Evolutionary conservation across 2,113 vertebrate genomes (phyloP), one percentile per base, ranked within the genome.

Genomic region (Campylomormyrus numenius): DNA sequence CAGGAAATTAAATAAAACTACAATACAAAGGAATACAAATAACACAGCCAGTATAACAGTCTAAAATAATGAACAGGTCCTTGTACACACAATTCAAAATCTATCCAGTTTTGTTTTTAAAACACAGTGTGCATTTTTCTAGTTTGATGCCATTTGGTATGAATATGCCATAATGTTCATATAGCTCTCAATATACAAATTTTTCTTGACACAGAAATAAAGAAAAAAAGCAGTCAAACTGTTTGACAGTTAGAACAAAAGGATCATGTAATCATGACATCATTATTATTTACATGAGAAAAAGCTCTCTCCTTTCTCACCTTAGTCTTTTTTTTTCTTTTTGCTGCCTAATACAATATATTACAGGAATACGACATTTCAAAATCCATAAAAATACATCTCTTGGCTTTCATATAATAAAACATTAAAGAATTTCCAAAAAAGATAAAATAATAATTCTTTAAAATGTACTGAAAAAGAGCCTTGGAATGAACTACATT

Each of bases 301-400:
- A 91, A 91, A 70, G 39, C 70, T 88, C 53, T 66, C 19, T 46
- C 50, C 87, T 84, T 49, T 62, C 70, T 89, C 88, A 53, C 24
- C 66, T 87, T 11, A 11, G 9, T 31, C 35, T 91, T 91, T 87
- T 90, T 83, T 87, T 89, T 42, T 84, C 92, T 85, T 94, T 95
- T 95, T 93, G 95, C 91, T 94, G 95, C 94, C 94, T 96, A 92
- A 91, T 35, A 87, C 48, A 35, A 87, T 87, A 74, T 95, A 95
- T 96, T 95, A 95, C 88, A 94, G 13, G 74, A 19, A 80, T 80
- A 80, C 2, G 92, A 94, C 93, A 93, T 93, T 88, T 87, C 13
- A 52, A 56, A 85, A 53, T 56, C 31, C 85, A 87, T 87, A 87
- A 87, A 87, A 87, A 87, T 87, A 87, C 27, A 87, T 87, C 85